Percentiles rank a stretch among this genome's conserved stretches.
phyloP scores from a whole-genome alignment of 2,888 invertebrate genomes.

The Petrolisthes cinctipes region DNA sequence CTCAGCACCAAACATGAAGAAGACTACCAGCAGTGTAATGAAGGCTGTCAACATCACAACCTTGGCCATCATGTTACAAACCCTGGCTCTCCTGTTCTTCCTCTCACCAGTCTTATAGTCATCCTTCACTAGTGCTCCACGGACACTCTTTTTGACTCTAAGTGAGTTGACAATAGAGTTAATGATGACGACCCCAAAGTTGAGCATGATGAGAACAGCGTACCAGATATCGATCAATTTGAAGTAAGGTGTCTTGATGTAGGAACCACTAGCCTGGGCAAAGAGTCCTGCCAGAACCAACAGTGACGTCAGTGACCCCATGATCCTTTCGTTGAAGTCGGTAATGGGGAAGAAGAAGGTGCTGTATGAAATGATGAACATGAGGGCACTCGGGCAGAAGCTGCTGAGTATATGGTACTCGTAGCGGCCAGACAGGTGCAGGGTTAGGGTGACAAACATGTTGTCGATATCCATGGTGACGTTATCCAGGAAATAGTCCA shows the following conservation, averaged over 20 bases:
- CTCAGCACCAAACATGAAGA: neutral
- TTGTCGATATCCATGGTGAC: neutral
- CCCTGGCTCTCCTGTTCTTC: neutral
- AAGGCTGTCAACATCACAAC: neutral
- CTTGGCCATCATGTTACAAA: neutral
- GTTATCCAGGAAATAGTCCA: neutral
- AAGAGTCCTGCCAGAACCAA: slow-evolving; percentile 46
- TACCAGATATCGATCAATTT: slow-evolving; percentile 45
- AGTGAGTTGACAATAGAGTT: slow-evolving; percentile 25
- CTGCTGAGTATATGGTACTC: slow-evolving; percentile 41
- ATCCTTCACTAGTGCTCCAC: neutral
- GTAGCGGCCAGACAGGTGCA: slow-evolving; percentile 11
- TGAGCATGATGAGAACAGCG: slow-evolving; percentile 3
- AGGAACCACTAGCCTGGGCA: slow-evolving; percentile 32
- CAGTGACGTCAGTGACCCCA: slow-evolving; percentile 37
- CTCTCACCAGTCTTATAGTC: neutral
- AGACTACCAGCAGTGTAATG: neutral
- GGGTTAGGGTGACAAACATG: neutral
- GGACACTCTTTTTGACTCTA: neutral
- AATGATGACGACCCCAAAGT: slow-evolving; percentile 21
- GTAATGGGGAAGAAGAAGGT: slow-evolving; percentile 45
- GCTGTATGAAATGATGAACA: slow-evolving; percentile 31
- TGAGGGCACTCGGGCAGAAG: slow-evolving; percentile 40
- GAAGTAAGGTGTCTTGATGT: slow-evolving; percentile 46
- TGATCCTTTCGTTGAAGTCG: slow-evolving; percentile 49